Evolutionary conservation across 2,797 vertebrate species (phyloP).

Genomic region (Pseudochaenichthys georgianus): DNA sequence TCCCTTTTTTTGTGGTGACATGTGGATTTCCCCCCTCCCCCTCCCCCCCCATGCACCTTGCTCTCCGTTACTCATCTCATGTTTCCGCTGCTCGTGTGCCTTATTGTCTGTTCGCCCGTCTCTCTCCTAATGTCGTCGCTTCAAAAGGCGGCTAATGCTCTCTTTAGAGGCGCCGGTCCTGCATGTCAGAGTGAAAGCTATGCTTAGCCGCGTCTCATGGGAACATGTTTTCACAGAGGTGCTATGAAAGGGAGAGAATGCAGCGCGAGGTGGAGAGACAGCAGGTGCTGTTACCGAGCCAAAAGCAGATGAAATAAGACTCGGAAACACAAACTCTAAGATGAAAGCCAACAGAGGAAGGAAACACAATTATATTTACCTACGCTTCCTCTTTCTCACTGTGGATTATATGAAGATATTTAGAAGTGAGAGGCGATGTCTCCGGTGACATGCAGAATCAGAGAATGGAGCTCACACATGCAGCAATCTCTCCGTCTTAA

Average conservation of each 20-base stretch:
- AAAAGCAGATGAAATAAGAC: conserved; percentile 37
- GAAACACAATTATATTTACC: conserved; percentile 7
- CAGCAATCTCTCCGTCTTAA: conserved; percentile 42
- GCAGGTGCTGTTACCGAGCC: conserved; percentile 51
- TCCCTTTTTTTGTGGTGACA: conserved; percentile 18
- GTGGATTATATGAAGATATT: conserved; percentile 17
- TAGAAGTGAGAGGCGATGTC: not conserved
- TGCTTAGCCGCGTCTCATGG: conserved; percentile 54
- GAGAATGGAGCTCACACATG: conserved; percentile 18
- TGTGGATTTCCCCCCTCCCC: too few species aligned
- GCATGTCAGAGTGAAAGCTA: conserved; percentile 60
- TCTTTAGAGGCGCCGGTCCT: conserved; percentile 55
- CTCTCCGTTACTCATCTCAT: conserved; percentile 10
- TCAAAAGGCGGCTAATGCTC: conserved; percentile 72
- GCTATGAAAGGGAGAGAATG: conserved; percentile 31
- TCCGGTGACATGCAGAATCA: conserved; percentile 31
- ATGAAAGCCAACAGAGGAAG: conserved; percentile 10
- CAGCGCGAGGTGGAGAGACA: conserved; percentile 18
- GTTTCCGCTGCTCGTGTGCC: conserved; percentile 21
- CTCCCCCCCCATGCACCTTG: not conserved
- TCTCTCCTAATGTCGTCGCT: conserved; percentile 47
- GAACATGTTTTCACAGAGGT: conserved; percentile 39
- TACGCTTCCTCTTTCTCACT: conserved; percentile 5
- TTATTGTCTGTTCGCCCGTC: conserved; percentile 45
- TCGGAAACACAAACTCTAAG: conserved; percentile 15